Evolutionary conservation across 37 sponge, comb jelly and placozoan genomes (phyloP), one percentile per base, ranked within the genome.

Genomic region (Halisarca cf. caerulea): DNA sequence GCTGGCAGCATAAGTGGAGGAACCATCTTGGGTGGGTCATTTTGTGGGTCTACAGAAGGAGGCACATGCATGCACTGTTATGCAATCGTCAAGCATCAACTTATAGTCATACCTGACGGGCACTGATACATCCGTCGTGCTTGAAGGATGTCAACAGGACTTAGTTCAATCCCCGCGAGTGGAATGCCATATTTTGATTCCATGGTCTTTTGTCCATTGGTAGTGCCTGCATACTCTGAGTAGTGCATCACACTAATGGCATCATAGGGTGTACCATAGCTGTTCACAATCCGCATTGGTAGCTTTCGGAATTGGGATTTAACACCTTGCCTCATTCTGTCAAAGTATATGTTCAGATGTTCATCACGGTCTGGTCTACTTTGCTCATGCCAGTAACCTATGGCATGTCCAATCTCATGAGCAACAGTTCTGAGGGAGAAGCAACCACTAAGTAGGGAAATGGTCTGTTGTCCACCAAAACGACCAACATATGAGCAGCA

Each of bases 331-430:
- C 57, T 62, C 6, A 62, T 62, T 8, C 41, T 20, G 24, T 40
- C 9, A 18, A 17, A 40, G 11, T 47, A 9, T 24, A 74, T 9
- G 41, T 3, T 74, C 21, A 74, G 8, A 74, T 74, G 77, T 37
- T 74, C 44, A 43, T 74, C 77, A 41, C 84, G 66, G 36, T 83
- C 84, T 24, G 84, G 84, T 36, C 84, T 69, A 58, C 71, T 83
- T 8, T 70, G 69, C n/a, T 83, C 84, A 25, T 83, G 84, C 84
- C 84, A 83, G 70, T 66, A 83, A 7, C 84, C 84, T 4, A 83
- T 34, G 17, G 74, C 62, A 71, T 83, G 84, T 0, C 84, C 84
- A 21, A 83, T 72, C 72, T 83, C 84, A 55, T 83, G 84, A 21
- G 51, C 71, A 44, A 83, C 71, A 47, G 84, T 62, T 70, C 21